Base-by-base conservation (phyloP, 2,113 vertebrate species). In the Bubo blakistoni region DNA sequence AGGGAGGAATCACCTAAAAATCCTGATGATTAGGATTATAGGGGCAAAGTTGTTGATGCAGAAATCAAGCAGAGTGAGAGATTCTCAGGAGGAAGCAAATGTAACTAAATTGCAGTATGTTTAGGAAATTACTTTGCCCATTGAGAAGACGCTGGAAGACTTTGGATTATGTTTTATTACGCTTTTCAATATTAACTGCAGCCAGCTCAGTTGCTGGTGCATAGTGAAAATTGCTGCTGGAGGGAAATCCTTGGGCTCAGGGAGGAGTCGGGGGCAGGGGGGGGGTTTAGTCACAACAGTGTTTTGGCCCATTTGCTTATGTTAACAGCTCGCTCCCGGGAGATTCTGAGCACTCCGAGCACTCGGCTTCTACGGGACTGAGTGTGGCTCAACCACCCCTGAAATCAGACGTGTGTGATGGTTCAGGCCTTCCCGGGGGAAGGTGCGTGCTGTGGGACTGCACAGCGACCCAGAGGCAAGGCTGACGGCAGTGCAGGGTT, bases 61-160 rank as follows among this genome's bases (percentile, higher is more conserved):
- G 82, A 82, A 90, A 63, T 70, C 6, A 7, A 85, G 51, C 76
- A 46, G 62, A 86, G 29, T 32, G 85, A 86, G 42, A 78, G 71
- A 94, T 83, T 58, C 81, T 86, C 87, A 91, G 86, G 92, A 90
- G 59, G 65, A 63, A 51, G 73, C 86, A 79, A 87, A 81, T 6
- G 10, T 83, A 87, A 81, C 47, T 57, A 47, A 88, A 32, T 13
- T 69, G 90, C 79, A 46, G 49, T 38, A 13, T 32, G 27, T 73
- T 94, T 62, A 51, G 69, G 38, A 69, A 80, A 47, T 80, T 22
- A 51, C 85, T 96, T 97, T 96, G 85, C 82, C 84, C 74, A 3
- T 2, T 59, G 86, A 94, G 91, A 77, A 81, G 55, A 97, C 94
- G 95, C 95, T 97, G 97, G 88, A 96, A 83, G 57, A 54, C 42